Conservation (phyloP, 92 coral and sea anemone genomes). For the Epizoanthus ramosus region DNA sequence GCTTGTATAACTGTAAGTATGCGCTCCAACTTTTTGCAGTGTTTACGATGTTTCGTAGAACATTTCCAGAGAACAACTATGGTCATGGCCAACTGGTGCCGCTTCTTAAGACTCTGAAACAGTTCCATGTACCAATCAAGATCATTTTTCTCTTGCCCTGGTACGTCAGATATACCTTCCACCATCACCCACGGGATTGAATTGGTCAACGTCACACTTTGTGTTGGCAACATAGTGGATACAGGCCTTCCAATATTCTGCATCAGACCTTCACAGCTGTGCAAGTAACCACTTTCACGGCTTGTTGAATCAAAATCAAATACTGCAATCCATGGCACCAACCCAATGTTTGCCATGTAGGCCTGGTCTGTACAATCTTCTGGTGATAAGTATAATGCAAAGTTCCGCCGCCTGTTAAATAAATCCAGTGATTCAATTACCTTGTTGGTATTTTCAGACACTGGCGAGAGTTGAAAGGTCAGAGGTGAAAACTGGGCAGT, state of each 20-base stretch:
- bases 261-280: slow-evolving; percentile 47
- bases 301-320: slow-evolving; percentile 65
- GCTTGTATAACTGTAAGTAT: slow-evolving; percentile 43
- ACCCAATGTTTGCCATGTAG: slow-evolving; percentile 48
- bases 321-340: slow-evolving; percentile 70
- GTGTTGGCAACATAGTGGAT: slow-evolving; percentile 60
- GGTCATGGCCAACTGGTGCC: slow-evolving; percentile 46
- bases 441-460: slow-evolving; percentile 33
- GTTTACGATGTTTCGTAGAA: not conserved
- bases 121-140: slow-evolving; percentile 62
- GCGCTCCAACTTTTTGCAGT: slow-evolving; percentile 46
- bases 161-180: slow-evolving; percentile 55
- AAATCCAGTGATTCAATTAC: slow-evolving; percentile 49
- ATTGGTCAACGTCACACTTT: not conserved
- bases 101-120: slow-evolving; percentile 48
- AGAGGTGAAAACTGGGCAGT: not conserved
- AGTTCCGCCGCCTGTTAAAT: slow-evolving; percentile 62
- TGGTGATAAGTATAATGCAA: slow-evolving; percentile 65
- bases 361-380: slow-evolving; percentile 39
- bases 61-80: slow-evolving; percentile 56
- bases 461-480: slow-evolving; percentile 11
- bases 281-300: slow-evolving; percentile 45
- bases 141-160: slow-evolving; percentile 30
- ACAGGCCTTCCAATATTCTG: slow-evolving; percentile 61
- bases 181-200: slow-evolving; percentile 67